Conservation (phyloP, 2,113 vertebrate genomes). For the Sylvietta virens region DNA sequence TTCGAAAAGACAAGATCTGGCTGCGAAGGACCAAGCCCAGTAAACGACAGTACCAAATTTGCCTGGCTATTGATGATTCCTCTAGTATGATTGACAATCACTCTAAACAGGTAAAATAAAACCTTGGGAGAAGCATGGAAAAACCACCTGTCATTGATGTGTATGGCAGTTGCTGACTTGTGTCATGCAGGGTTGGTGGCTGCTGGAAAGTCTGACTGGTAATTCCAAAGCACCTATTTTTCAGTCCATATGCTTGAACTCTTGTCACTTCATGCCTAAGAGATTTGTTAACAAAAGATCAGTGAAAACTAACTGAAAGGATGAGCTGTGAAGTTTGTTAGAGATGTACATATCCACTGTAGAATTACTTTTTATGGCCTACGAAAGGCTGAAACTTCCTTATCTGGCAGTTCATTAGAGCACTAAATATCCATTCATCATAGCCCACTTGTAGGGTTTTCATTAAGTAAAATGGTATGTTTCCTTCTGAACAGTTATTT, state of each 20-base stretch:
- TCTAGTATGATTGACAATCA: conserved; percentile 98
- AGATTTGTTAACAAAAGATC: not conserved
- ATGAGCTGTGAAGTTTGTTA: not conserved
- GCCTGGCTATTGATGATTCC: conserved; percentile 94
- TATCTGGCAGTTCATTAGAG: not conserved
- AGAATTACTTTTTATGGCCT: not conserved
- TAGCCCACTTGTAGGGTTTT: not conserved
- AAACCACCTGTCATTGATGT: not conserved
- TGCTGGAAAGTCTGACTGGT: not conserved
- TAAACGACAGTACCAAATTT: conserved; percentile 97
- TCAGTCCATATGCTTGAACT: not conserved
- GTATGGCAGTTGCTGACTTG: not conserved
- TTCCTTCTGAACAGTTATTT: not conserved
- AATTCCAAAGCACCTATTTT: not conserved
- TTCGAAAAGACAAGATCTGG: conserved; percentile 99
- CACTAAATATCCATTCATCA: not conserved
- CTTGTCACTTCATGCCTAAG: not conserved
- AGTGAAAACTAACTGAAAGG: not conserved
- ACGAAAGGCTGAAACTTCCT: not conserved
- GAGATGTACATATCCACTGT: not conserved
- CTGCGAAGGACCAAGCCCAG: conserved; percentile 94
- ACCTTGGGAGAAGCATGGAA: not conserved
- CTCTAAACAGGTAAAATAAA: conserved; percentile 88
- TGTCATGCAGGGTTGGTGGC: not conserved
- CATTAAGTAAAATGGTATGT: not conserved